Percentiles rank a stretch among this genome's conserved stretches.
phyloP scores from a whole-genome alignment of 2,113 vertebrate species.

The Sinocyclocheilus maitianheensis region DNA sequence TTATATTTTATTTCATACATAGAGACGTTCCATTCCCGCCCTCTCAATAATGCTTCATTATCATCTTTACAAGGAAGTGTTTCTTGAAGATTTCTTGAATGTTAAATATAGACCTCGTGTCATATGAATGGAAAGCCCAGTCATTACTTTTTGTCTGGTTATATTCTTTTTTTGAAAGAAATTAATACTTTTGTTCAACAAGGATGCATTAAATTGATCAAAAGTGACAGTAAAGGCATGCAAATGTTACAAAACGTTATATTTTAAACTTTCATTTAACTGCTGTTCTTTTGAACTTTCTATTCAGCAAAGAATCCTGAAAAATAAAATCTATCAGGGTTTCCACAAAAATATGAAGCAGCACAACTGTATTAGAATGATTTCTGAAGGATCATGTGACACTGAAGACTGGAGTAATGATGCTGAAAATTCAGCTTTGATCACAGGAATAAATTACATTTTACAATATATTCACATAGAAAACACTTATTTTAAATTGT shows the following conservation, averaged over 20 bases:
- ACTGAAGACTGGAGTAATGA: no score
- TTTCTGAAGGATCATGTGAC: no score
- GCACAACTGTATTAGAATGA: not conserved
- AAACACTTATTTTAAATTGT: not conserved
- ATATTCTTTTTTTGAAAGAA: not conserved
- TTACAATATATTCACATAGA: not conserved
- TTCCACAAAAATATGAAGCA: not conserved
- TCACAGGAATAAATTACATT: not conserved
- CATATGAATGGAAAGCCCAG: not conserved
- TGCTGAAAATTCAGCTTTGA: not conserved
- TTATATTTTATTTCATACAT: constrained; percentile 47
- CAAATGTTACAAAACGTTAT: not conserved
- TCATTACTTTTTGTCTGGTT: not conserved
- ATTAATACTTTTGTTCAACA: not conserved
- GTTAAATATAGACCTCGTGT: constrained; percentile 50
- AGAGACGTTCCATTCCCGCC: constrained; percentile 51
- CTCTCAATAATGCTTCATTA: constrained; percentile 45
- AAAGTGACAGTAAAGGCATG: not conserved
- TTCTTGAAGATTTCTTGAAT: constrained; percentile 57
- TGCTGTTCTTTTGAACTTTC: not conserved
- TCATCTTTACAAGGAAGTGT: constrained; percentile 52
- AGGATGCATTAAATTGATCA: not conserved
- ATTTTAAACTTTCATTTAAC: not conserved
- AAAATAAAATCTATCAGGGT: not conserved
- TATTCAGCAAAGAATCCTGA: not conserved